These are phyloP conservation scores for Styela clava DNA, from an alignment of 23 tunicate species.

Conservation along the genomic window DNA sequence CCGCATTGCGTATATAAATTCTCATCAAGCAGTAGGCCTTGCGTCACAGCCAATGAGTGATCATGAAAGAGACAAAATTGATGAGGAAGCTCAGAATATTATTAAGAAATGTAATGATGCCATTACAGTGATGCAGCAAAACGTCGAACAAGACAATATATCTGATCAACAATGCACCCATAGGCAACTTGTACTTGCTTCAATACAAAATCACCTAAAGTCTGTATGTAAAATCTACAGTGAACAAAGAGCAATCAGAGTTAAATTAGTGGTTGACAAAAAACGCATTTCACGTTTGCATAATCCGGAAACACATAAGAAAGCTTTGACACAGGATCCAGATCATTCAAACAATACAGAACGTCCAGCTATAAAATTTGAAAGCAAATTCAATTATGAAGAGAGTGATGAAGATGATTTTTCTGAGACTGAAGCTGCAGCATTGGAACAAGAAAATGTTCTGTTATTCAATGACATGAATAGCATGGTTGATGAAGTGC, in stretches of 20 bases:
- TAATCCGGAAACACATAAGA: conserved; percentile 17
- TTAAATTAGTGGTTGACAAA: conserved; percentile 56
- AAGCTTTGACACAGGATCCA: not conserved
- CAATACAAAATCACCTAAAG: conserved; percentile 52
- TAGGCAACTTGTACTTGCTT: conserved; percentile 35
- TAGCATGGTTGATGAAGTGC: conserved; percentile 73
- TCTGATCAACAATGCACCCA: conserved; percentile 35
- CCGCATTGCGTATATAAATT: conserved; percentile 34
- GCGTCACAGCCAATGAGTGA: conserved; percentile 37
- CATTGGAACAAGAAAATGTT: conserved; percentile 68
- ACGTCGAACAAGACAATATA: not conserved
- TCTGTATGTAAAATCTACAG: conserved; percentile 60
- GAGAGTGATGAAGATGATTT: conserved; percentile 52
- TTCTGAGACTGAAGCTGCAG: conserved; percentile 51
- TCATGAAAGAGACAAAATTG: conserved; percentile 47
- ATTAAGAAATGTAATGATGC: conserved; percentile 40
- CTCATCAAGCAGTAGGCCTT: conserved; percentile 3
- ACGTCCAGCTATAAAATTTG: not conserved
- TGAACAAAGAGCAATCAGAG: conserved; percentile 52
- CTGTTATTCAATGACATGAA: conserved; percentile 64
- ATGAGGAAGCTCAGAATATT: conserved; percentile 41
- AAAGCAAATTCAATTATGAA: not conserved
- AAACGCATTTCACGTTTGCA: conserved; percentile 40
- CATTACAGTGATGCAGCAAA: conserved; percentile 25
- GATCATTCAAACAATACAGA: not conserved